These are phyloP conservation scores for Drosophila pallidifrons DNA, from an alignment of 1,140 invertebrate species.

Conservation along the genomic window DNA sequence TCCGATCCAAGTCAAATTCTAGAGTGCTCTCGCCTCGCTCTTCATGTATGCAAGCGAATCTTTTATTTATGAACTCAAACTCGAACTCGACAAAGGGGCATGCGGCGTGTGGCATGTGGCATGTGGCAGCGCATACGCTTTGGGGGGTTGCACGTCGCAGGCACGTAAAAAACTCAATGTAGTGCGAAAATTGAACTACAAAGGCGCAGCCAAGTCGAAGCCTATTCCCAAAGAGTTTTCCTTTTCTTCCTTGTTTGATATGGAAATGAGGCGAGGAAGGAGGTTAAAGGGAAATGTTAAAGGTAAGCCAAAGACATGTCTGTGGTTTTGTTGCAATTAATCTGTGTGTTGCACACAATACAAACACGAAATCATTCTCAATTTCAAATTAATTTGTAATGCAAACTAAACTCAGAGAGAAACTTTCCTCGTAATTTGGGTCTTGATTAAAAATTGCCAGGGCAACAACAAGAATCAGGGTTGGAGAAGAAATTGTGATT, in stretches of 20 bases:
- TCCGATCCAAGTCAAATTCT: conserved; percentile 37
- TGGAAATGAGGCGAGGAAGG: conserved; percentile 41
- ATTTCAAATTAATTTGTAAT: neutral
- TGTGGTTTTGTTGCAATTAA: conserved; percentile 8
- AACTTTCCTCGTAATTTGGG: neutral
- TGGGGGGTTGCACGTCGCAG: conserved; percentile 52
- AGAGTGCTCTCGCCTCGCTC: neutral
- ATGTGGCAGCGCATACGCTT: conserved; percentile 17
- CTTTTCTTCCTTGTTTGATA: conserved; percentile 65
- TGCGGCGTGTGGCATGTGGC: neutral
- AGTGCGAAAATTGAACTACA: conserved; percentile 53
- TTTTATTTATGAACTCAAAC: conserved; percentile 77
- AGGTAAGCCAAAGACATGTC: neutral
- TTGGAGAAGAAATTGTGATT: conserved; percentile 59
- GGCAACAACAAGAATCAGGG: conserved; percentile 27
- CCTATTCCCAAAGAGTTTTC: conserved; percentile 34
- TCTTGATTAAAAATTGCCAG: conserved; percentile 55
- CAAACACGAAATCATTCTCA: neutral
- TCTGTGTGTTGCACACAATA: neutral
- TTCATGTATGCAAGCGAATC: conserved; percentile 64
- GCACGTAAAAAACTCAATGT: conserved; percentile 58
- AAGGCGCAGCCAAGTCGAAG: conserved; percentile 41
- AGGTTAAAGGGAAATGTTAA: neutral
- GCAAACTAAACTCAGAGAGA: neutral
- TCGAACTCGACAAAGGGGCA: conserved; percentile 8